Evolutionary conservation across 2,888 invertebrate species (phyloP), one percentile per base, ranked within the genome.

Genomic region (Ischnura elegans): DNA sequence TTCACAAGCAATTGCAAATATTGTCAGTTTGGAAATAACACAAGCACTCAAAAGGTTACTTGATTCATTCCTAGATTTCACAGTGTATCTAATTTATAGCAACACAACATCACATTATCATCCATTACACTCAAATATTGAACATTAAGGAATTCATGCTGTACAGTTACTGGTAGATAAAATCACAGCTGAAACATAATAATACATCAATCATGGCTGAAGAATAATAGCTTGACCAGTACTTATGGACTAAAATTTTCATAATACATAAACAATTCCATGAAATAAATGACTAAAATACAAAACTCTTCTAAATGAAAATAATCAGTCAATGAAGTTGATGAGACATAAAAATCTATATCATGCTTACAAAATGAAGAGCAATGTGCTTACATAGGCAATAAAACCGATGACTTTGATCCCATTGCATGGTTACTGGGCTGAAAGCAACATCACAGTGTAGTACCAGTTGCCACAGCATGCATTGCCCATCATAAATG

Each of bases 11-110:
- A 61, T 66, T n/a, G 61, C 90, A 90, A 90, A 90, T 55, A 61
- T 43, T 61, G 90, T 90, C 61, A 55, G 4, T 55, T 61, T 61
- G 45, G n/a, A 42, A 10, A 42, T 29, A 43, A 90, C 55, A 43
- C 55, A 61, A 43, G 36, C 90, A 90, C 90, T 90, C 61, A 90
- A 61, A 87, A 61, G 90, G 46, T 45, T 46, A 43, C 16, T 46
- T 46, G 90, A 90, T 90, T 90, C 90, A 90, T 90, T 61, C 61
- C 90, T 90, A 90, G n/a, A 19, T 90, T 90, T n/a, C 90, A 90
- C 90, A 90, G 66, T 61, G 43, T 61, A 51, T 45, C 43, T 43
- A 86, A 86, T 86, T 86, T 86, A 86, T 86, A 46, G 46, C 46
- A 86, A 86, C 86, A 61, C 61, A 43, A 66, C 90, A 66, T 29